Percentiles rank a stretch among this genome's conserved stretches.
Conservation (phyloP, 2,113 vertebrate genomes). For the Rhegmatorhina hoffmannsi region DNA sequence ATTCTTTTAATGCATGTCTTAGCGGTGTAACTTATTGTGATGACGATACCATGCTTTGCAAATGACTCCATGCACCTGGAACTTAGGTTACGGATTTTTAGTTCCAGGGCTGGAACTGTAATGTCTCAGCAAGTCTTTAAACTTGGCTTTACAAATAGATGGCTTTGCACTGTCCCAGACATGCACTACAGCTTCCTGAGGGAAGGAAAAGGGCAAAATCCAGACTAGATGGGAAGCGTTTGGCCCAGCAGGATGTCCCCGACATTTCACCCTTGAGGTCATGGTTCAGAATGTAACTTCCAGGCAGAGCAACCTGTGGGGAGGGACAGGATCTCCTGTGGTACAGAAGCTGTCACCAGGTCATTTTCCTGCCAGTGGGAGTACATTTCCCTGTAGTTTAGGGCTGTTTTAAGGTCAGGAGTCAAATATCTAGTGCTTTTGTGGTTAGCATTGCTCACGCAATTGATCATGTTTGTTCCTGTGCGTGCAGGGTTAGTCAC, state of each 20-base stretch:
- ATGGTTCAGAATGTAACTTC: slow-evolving; percentile 64
- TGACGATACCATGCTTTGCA: slow-evolving; percentile 37
- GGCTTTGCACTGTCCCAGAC: neutral
- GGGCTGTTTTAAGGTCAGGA: slow-evolving; percentile 61
- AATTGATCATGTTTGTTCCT: slow-evolving; percentile 62
- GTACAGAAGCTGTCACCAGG: slow-evolving; percentile 72
- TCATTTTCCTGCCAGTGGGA: slow-evolving; percentile 66
- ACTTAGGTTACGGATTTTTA: slow-evolving; percentile 55
- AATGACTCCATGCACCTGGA: slow-evolving; percentile 48
- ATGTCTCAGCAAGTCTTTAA: slow-evolving; percentile 65
- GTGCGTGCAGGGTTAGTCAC: neutral
- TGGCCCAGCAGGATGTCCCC: slow-evolving; percentile 58
- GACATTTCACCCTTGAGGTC: slow-evolving; percentile 60
- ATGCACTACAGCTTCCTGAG: slow-evolving; percentile 61
- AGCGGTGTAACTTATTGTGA: slow-evolving; percentile 45
- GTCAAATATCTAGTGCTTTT: slow-evolving; percentile 68
- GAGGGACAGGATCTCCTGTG: slow-evolving; percentile 66
- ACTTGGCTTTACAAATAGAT: slow-evolving; percentile 41
- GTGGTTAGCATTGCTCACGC: slow-evolving; percentile 52
- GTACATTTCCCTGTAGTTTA: slow-evolving; percentile 59
- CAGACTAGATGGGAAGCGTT: slow-evolving; percentile 60
- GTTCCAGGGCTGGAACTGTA: slow-evolving; percentile 46
- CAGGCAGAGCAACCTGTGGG: slow-evolving; percentile 43
- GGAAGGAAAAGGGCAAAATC: slow-evolving; percentile 64
- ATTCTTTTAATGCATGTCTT: slow-evolving; percentile 31